Evolutionary conservation across 2,797 vertebrate genomes (phyloP), one percentile per base, ranked within the genome.

Genomic region (Cyprinella venusta): DNA sequence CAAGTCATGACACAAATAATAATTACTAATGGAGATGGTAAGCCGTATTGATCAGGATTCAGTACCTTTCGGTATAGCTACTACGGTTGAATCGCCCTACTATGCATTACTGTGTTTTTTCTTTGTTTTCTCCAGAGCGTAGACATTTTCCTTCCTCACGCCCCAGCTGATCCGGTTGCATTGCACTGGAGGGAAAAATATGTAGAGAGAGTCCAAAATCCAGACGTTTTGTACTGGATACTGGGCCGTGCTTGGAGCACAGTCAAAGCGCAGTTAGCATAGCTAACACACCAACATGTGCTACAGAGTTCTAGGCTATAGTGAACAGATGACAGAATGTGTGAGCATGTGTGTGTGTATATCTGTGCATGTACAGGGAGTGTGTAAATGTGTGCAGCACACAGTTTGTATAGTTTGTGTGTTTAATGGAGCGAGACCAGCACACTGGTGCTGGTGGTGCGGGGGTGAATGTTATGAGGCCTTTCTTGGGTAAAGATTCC

Each of bases 401-500:
- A 82, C 50, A 59, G 72, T 76, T 68, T 82, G 72, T 83, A 61
- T 76, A 82, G 63, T 64, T 80, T 87, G 88, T 89, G 86, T 88
- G 87, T 89, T 92, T 88, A 92, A 90, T 87, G 87, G 87, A 91
- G 90, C 89, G 33, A 88, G 90, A 91, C 89, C 90, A 89, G 86
- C 88, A 89, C 83, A 81, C 82, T 88, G 68, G 87, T 89, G 86
- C 81, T 89, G 30, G 0, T 48, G 65, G 79, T 61, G 56, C 2
- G 48, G 50, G 15, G 54, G 63, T 50, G 59, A 24, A 40, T 71
- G 70, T 21, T 79, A 65, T 18, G n/a, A 87, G 88, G 86, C 84
- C 83, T 90, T 94, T 92, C 88, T 91, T 88, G 90, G 89, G 90
- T 90, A 93, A 90, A 91, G 89, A 92, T 93, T 89, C 90, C 90